Percentiles rank a stretch among this genome's conserved stretches.
phyloP scores from a whole-genome alignment of 2,113 vertebrate genomes.

The Paradoxurus hermaphroditus region DNA sequence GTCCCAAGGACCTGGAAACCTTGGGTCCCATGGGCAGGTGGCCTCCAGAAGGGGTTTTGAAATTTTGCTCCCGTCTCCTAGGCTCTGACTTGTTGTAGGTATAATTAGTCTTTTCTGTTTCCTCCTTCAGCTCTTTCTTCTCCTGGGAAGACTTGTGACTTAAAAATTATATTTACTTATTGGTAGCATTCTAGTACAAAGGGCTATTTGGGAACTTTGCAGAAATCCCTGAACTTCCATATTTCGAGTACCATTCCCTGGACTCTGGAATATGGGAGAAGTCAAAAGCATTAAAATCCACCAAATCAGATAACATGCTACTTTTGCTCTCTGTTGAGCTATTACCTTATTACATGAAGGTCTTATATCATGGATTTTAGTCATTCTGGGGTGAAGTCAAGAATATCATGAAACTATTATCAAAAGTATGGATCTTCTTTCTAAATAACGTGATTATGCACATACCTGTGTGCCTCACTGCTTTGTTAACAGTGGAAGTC shows the following conservation, averaged over 20 bases:
- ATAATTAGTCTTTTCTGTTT: slow-evolving; percentile 40
- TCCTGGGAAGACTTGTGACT: slow-evolving; percentile 74
- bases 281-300: not conserved
- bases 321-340: not conserved
- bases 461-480: not conserved
- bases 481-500: not conserved
- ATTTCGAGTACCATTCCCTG: not conserved
- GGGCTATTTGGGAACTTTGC: slow-evolving; percentile 62
- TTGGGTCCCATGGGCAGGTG: not conserved
- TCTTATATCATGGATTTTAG: not conserved
- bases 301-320: not conserved
- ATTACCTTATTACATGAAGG: not conserved
- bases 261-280: not conserved
- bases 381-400: not conserved
- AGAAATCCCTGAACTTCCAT: slow-evolving; percentile 45
- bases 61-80: not conserved
- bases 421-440: not conserved
- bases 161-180: slow-evolving; percentile 79
- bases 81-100: not conserved
- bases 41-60: not conserved
- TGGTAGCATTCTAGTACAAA: slow-evolving; percentile 76
- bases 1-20: not conserved
- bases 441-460: not conserved
- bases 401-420: not conserved
- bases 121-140: slow-evolving; percentile 40